Percentiles rank a stretch among this genome's conserved stretches.
These are phyloP conservation scores for Stomatorhinus ivindoensis DNA, from an alignment of 2,113 vertebrate genomes.

Conservation along the genomic window DNA sequence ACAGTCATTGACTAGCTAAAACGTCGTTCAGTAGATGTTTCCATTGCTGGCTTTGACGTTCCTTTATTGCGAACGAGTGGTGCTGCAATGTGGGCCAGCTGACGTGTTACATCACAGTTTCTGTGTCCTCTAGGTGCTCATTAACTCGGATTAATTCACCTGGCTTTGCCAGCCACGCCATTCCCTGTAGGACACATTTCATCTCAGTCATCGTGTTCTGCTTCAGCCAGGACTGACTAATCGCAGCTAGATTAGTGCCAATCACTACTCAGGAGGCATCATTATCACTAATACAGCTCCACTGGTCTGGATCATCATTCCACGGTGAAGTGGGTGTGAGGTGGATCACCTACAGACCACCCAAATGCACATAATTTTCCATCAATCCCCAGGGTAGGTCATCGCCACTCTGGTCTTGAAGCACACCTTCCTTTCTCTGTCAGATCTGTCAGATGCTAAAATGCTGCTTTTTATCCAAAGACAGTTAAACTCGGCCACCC, in stretches of 20 bases:
- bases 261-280: conserved; percentile 57
- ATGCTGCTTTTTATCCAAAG: background rate
- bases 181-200: conserved; percentile 50
- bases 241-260: conserved; percentile 61
- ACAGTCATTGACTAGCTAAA: background rate
- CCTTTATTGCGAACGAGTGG: background rate
- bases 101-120: conserved; percentile 32
- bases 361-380: background rate
- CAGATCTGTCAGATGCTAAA: background rate
- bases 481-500: too few species aligned
- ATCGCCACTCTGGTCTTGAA: background rate
- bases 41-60: background rate
- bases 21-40: background rate
- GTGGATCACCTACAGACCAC: background rate
- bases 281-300: conserved; percentile 58
- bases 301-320: conserved; percentile 3
- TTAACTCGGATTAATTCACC: conserved; percentile 55
- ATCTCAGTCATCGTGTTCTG: conserved; percentile 42
- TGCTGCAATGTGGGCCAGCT: background rate
- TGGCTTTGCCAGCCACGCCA: conserved; percentile 32
- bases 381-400: background rate
- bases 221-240: conserved; percentile 54
- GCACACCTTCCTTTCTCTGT: background rate
- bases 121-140: conserved; percentile 45
- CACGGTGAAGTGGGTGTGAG: background rate